Evolutionary conservation across 2,888 invertebrate genomes (phyloP), one percentile per base, ranked within the genome.

Genomic region (Bursaphelenchus okinawaensis): DNA sequence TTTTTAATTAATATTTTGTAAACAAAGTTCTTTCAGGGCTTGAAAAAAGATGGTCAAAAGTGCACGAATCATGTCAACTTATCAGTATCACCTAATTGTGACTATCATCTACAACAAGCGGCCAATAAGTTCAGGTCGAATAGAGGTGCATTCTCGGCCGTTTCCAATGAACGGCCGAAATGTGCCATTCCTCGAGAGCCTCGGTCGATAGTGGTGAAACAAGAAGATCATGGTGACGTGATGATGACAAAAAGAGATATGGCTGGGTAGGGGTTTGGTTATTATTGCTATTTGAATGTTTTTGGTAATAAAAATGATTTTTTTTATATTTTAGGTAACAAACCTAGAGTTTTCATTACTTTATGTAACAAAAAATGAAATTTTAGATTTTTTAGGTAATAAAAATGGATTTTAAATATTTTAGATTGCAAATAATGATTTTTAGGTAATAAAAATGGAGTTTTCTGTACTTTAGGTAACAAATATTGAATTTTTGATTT

Each of bases 31-130:
- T 66, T 63, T 67, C 22, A 67, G 67, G 69, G 59, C 12, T 24
- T 55, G 12, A 67, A 65, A 52, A 58, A 72, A 59, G 78, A 79
- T 65, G 75, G 74, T 7, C 58, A 64, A 23, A 62, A 52, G 24
- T 81, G 81, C 63, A 56, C 68, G 16, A 75, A 75, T 61, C 75
- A 75, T 24, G 76, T 81, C 23, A 81, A 81, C 66, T 22, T 66
- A 19, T 71, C 76, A 1, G 52, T 70, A 16, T 70, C 74, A 22
- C 76, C 77, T 50, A 71, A 65, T 56, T 79, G 80, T 54, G 74
- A 73, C 8, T 79, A 69, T 61, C 80, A 80, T 62, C 70, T 79
- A n/a, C 66, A 63, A 40, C 40, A 54, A 20, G 68, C 68, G 0
- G 72, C 67, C 7, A 57, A 58, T 6, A 58, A 62, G n/a, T 31